Evolutionary conservation across 1,140 invertebrate species (phyloP).

Genomic region (Drosophila ananassae): DNA sequence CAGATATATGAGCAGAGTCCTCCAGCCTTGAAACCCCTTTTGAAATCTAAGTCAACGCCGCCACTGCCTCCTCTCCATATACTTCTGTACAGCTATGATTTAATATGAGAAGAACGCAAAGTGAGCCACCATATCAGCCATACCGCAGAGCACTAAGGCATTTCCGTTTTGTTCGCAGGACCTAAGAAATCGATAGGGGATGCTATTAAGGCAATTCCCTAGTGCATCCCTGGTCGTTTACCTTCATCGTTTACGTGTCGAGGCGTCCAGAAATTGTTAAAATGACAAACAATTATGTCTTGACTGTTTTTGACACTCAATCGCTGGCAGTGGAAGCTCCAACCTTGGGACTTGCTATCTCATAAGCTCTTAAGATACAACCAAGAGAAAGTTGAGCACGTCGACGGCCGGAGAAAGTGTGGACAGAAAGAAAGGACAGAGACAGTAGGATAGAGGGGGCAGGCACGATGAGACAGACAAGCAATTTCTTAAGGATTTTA

Average conservation of each 20-base stretch:
- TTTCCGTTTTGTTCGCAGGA: slow-evolving; percentile 35
- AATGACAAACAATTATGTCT: slow-evolving; percentile 75
- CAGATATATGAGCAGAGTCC: background rate
- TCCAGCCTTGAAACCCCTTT: background rate
- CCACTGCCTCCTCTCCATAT: background rate
- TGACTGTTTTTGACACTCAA: slow-evolving; percentile 75
- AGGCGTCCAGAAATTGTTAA: slow-evolving; percentile 50
- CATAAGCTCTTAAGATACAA: slow-evolving; percentile 56
- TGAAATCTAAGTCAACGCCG: background rate
- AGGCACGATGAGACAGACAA: slow-evolving; percentile 50
- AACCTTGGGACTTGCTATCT: slow-evolving; percentile 47
- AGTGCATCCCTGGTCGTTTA: background rate
- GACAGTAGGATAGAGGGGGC: slow-evolving; percentile 2
- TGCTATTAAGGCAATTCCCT: slow-evolving; percentile 9
- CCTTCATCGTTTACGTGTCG: slow-evolving; percentile 3
- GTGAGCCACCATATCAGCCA: slow-evolving; percentile 5
- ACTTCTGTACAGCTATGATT: slow-evolving; percentile 44
- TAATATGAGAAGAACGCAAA: slow-evolving; percentile 45
- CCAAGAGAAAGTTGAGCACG: slow-evolving; percentile 31
- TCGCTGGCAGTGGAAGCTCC: slow-evolving; percentile 45
- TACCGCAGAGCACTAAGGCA: slow-evolving; percentile 25
- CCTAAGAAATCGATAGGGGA: slow-evolving; percentile 65
- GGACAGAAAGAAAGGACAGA: background rate
- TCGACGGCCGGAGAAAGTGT: slow-evolving; percentile 7
- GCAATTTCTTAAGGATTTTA: slow-evolving; percentile 80